These are phyloP conservation scores for Tetheella fluctuosa DNA, from an alignment of 2,888 invertebrate genomes.

Conservation along the genomic window DNA sequence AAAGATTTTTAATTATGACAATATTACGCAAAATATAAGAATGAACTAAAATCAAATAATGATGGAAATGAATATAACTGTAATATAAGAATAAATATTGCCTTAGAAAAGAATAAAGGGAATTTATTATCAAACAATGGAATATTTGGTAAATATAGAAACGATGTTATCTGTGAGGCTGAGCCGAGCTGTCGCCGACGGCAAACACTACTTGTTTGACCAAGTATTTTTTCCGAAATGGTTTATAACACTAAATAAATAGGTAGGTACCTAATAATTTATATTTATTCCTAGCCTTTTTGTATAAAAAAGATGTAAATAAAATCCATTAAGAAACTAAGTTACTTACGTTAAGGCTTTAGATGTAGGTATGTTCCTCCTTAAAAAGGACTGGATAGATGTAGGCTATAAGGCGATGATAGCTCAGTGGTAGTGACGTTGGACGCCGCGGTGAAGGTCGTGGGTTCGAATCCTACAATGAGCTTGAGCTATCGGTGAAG, in stretches of 20 bases:
- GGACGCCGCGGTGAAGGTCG: too few species aligned
- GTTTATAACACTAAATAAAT: conserved; percentile 19
- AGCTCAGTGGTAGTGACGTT: too few species aligned
- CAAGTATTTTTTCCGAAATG: conserved; percentile 19
- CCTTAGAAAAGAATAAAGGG: neutral
- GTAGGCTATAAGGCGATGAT: too few species aligned
- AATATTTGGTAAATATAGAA: neutral
- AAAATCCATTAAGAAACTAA: neutral
- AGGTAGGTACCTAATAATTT: conserved; percentile 20
- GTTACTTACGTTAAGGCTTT: neutral
- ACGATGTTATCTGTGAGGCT: conserved; percentile 28
- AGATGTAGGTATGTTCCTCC: too few species aligned
- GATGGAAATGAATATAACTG: neutral
- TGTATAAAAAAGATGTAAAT: conserved; percentile 15
- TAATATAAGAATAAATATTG: neutral
- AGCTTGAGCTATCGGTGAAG: too few species aligned
- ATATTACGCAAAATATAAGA: too few species aligned
- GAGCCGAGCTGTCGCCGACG: conserved; percentile 24
- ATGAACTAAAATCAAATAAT: too few species aligned
- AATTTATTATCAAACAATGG: conserved; percentile 9
- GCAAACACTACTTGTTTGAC: conserved; percentile 20
- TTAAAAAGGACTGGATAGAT: too few species aligned
- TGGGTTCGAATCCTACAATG: too few species aligned
- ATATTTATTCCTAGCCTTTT: conserved; percentile 19
- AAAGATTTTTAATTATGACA: too few species aligned